Conservation (phyloP, 1,140 invertebrate genomes). For the Oscheius sp. region DNA sequence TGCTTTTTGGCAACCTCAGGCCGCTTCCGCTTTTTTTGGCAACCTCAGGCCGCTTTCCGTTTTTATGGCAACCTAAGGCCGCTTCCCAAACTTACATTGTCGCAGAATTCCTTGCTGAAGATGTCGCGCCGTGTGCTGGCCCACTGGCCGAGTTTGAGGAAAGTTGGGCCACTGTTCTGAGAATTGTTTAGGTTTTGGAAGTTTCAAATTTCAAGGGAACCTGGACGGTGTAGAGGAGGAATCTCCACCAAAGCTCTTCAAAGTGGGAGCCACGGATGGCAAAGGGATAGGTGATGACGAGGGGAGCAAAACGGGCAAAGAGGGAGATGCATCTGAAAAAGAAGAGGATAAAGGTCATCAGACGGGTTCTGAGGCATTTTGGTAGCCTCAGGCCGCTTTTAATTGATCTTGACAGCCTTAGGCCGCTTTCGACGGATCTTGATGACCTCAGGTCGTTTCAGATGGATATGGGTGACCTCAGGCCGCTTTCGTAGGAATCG, state of each 20-base stretch:
- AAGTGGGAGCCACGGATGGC: slow-evolving; percentile 3
- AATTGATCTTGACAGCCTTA: too few species aligned
- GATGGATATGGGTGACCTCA: too few species aligned
- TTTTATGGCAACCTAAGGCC: too few species aligned
- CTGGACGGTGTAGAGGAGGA: slow-evolving; percentile 3
- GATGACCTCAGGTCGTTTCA: too few species aligned
- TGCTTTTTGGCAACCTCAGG: too few species aligned
- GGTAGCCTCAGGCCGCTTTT: too few species aligned
- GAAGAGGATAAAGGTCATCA: too few species aligned
- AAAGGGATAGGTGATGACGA: slow-evolving; percentile 23
- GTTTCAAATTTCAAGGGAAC: not conserved
- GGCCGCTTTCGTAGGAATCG: too few species aligned
- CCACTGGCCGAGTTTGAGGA: slow-evolving; percentile 67
- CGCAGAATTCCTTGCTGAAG: slow-evolving; percentile 64
- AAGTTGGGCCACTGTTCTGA: slow-evolving; percentile 64
- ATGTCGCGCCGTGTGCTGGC: slow-evolving; percentile 64
- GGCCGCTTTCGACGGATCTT: too few species aligned
- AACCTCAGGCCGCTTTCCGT: too few species aligned
- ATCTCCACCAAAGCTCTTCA: slow-evolving; percentile 28
- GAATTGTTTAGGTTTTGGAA: slow-evolving; percentile 34
- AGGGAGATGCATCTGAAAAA: slow-evolving; percentile 27
- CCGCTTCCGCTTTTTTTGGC: too few species aligned
- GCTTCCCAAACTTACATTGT: slow-evolving; percentile 28
- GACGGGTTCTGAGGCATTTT: too few species aligned
- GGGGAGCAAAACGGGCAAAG: slow-evolving; percentile 20